Evolutionary conservation across 2,113 vertebrate genomes (phyloP).

Genomic region (Polypterus bichir): DNA sequence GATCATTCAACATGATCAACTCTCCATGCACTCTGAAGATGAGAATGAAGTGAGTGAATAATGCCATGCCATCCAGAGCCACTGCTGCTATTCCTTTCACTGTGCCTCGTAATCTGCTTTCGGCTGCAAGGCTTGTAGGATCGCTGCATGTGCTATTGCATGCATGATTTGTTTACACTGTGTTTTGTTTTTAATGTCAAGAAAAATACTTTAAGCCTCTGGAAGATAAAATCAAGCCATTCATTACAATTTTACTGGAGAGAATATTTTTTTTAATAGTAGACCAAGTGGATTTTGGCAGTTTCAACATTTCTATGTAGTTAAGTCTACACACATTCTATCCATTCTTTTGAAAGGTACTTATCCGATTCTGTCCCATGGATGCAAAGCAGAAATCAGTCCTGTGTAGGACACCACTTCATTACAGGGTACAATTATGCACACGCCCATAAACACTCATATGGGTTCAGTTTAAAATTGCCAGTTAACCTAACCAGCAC

Average conservation of each 20-base stretch:
- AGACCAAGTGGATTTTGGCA: too few relatives aligned
- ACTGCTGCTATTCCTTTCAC: constrained; percentile 16
- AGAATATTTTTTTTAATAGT: too few relatives aligned
- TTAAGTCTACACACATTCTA: too few relatives aligned
- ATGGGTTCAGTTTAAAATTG: too few relatives aligned
- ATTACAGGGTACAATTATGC: too few relatives aligned
- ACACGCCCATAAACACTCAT: too few relatives aligned
- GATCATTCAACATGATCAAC: constrained; percentile 96
- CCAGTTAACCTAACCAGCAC: too few relatives aligned
- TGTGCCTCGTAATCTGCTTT: background rate
- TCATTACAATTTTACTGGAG: constrained; percentile 10
- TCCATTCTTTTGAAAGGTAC: too few relatives aligned
- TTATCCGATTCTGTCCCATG: too few relatives aligned
- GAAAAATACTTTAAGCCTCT: background rate
- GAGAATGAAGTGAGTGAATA: constrained; percentile 73
- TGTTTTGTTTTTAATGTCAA: background rate
- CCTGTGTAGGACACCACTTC: too few relatives aligned
- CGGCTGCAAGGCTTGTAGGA: constrained; percentile 6
- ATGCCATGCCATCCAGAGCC: background rate
- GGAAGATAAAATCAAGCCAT: constrained; percentile 10
- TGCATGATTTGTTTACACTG: background rate
- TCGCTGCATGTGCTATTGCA: constrained; percentile 6
- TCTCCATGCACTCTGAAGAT: constrained; percentile 82
- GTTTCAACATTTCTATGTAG: too few relatives aligned
- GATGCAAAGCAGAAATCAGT: too few relatives aligned